Percentiles rank a stretch among this genome's conserved stretches.
These are phyloP conservation scores for Chiroxiphia lanceolata DNA, from an alignment of 2,797 vertebrate species.

Conservation along the genomic window DNA sequence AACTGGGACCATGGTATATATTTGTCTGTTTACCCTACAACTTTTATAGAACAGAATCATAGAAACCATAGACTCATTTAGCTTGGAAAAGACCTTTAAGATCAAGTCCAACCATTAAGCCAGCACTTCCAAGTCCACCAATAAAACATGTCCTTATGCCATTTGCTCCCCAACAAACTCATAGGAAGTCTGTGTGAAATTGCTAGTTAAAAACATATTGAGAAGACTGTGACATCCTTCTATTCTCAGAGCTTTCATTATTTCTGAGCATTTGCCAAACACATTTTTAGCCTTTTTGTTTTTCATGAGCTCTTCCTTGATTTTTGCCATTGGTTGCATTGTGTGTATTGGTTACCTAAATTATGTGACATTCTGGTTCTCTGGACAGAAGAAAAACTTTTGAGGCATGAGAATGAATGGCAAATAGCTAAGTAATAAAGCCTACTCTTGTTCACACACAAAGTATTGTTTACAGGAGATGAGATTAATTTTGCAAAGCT, in stretches of 20 bases:
- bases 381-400: neutral
- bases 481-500: slow-evolving; percentile 14
- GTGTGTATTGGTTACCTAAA: neutral
- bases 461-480: slow-evolving; percentile 14
- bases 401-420: neutral
- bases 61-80: neutral
- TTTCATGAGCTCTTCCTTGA: neutral
- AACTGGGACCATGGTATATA: neutral
- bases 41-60: neutral
- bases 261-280: neutral
- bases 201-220: slow-evolving; percentile 1
- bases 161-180: neutral
- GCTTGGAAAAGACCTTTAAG: neutral
- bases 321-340: slow-evolving; percentile 10
- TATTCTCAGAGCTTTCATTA: slow-evolving; percentile 14
- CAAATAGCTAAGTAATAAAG: slow-evolving; percentile 18
- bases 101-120: neutral
- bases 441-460: neutral
- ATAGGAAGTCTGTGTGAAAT: neutral
- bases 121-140: neutral
- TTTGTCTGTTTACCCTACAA: slow-evolving; percentile 1
- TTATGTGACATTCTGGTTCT: neutral
- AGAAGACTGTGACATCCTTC: neutral
- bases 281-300: neutral
- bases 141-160: neutral